Percentiles rank a stretch among this genome's conserved stretches.
Conservation (phyloP, 2,797 vertebrate species). For the Hafferia zeledoni region DNA sequence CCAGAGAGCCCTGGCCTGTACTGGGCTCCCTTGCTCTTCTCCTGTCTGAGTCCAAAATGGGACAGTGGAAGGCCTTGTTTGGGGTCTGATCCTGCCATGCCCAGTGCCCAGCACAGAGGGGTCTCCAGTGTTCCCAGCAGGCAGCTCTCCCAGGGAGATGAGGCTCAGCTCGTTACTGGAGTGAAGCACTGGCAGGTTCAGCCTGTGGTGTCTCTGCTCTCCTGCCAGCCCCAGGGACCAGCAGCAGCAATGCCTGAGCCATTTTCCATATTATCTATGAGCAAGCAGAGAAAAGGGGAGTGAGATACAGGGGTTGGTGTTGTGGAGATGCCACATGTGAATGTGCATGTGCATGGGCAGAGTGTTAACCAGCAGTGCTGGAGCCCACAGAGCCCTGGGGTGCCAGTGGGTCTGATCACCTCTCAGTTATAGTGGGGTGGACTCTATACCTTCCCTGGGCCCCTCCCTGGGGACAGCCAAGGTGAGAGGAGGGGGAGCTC, state of each 20-base stretch:
- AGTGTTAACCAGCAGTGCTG: fast-evolving
- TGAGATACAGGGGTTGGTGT: fast-evolving
- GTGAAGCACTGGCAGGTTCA: fast-evolving
- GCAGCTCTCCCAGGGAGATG: not conserved
- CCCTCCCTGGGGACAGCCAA: not conserved
- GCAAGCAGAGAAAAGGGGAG: not conserved
- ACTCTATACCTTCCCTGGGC: not conserved
- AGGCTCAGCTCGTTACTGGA: not conserved
- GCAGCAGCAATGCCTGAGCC: not conserved
- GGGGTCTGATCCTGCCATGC: too few relatives aligned
- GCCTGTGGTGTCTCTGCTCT: not conserved
- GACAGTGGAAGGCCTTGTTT: too few relatives aligned
- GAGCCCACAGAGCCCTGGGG: not conserved
- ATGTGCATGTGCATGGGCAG: too few relatives aligned
- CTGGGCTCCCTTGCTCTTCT: too few relatives aligned
- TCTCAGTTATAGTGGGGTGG: fast-evolving
- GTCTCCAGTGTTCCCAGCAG: not conserved
- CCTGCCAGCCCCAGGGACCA: not conserved
- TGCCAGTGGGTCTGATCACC: not conserved
- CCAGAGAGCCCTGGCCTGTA: too few relatives aligned
- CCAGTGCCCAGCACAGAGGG: too few relatives aligned
- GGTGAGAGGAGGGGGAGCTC: not conserved
- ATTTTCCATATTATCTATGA: not conserved
- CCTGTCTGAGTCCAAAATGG: too few relatives aligned
- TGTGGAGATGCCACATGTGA: not conserved